Percentiles rank a stretch among this genome's conserved stretches.
These are phyloP conservation scores for Fratercula arctica DNA, from an alignment of 2,797 vertebrate genomes.

Conservation along the genomic window DNA sequence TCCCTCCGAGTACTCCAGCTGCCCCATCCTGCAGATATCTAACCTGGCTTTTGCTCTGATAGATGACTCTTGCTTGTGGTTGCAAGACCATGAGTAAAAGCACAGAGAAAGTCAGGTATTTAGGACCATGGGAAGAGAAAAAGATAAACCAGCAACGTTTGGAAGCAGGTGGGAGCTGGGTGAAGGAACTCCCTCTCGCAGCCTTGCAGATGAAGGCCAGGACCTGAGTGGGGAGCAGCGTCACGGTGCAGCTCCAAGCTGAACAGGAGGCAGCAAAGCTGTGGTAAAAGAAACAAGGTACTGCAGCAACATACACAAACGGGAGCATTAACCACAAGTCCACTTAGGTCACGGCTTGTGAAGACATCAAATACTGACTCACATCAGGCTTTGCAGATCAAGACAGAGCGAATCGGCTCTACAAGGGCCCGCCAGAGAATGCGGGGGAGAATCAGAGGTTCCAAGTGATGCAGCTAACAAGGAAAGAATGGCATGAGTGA, in stretches of 20 bases:
- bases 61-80: not conserved
- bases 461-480: not conserved
- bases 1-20: fast-evolving
- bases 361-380: not conserved
- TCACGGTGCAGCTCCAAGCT: not conserved
- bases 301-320: not conserved
- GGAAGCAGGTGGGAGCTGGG: not conserved
- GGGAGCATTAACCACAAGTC: no score
- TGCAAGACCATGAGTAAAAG: not conserved
- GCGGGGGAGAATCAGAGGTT: not conserved
- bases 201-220: not conserved
- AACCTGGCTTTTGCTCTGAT: not conserved
- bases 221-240: no score
- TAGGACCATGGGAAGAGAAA: not conserved
- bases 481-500: not conserved
- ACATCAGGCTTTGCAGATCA: not conserved
- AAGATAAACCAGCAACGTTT: not conserved
- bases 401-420: not conserved
- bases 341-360: not conserved
- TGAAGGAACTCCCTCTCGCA: not conserved
- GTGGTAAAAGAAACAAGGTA: not conserved
- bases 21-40: fast-evolving
- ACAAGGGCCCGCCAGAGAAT: no score
- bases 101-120: not conserved
- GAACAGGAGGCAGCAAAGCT: not conserved